Percentiles rank a stretch among this genome's conserved stretches.
Conservation (phyloP, 2,888 invertebrate genomes). For the Listrodromus nycthemerus region DNA sequence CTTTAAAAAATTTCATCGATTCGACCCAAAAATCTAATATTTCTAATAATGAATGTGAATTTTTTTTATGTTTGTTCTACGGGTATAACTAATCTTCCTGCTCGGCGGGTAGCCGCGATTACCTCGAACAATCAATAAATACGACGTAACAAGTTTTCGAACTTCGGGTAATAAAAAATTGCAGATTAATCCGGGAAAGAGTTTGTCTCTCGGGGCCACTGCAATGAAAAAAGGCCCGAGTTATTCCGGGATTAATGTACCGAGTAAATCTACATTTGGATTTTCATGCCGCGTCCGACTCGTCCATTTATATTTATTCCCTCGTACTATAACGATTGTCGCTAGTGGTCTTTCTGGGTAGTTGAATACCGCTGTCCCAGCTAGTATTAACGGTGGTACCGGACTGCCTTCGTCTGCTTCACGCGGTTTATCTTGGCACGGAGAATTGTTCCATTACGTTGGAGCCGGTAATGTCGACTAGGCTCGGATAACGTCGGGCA, state of each 20-base stretch:
- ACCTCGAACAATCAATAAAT: too few relatives aligned
- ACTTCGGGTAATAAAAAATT: too few relatives aligned
- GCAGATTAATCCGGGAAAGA: too few relatives aligned
- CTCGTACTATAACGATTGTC: constrained; percentile 12
- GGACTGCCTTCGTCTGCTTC: constrained; percentile 10
- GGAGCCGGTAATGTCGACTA: constrained; percentile 51
- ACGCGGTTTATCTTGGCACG: constrained; percentile 62
- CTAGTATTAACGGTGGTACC: constrained; percentile 12
- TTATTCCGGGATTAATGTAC: constrained; percentile 8
- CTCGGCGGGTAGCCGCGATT: too few relatives aligned
- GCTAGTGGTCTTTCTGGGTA: constrained; percentile 17
- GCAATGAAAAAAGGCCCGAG: neutral
- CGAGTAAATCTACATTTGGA: neutral
- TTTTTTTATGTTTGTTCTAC: too few relatives aligned
- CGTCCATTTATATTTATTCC: constrained; percentile 20
- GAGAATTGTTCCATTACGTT: constrained; percentile 57
- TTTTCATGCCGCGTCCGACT: neutral
- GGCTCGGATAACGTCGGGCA: constrained; percentile 6
- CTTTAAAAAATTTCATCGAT: neutral
- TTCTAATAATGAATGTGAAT: neutral
- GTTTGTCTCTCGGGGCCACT: neutral
- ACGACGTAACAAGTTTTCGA: too few relatives aligned
- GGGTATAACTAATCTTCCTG: neutral
- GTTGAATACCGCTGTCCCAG: neutral
- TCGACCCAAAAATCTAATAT: neutral